A percentile compares a stretch with the other conserved stretches of the same genome.
phyloP scores from a whole-genome alignment of 2,888 invertebrate genomes.

The Lordiphosa fenestrarum region DNA sequence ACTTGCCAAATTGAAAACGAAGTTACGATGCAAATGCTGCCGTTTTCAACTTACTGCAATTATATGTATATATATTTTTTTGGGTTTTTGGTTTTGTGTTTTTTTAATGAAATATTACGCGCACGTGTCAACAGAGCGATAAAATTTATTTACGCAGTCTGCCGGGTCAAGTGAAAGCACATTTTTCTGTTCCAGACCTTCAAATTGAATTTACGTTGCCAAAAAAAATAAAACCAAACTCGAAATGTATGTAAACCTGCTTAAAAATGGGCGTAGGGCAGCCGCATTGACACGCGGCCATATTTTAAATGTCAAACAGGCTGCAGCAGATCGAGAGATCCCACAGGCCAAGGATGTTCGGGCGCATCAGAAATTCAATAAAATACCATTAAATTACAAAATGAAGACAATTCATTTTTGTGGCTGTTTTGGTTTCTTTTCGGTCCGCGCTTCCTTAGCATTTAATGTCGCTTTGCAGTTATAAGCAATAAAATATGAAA shows the following conservation, averaged over 20 bases:
- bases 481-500: conserved; percentile 75
- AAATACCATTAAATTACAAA: conserved; percentile 78
- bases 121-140: conserved; percentile 71
- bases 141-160: conserved; percentile 77
- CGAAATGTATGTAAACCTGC: conserved; percentile 69
- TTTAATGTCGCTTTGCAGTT: conserved; percentile 77
- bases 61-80: conserved; percentile 25
- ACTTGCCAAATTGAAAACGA: conserved; percentile 73
- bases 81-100: conserved; percentile 15
- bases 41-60: conserved; percentile 30
- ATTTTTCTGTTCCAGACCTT: conserved; percentile 63
- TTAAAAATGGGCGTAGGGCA: conserved; percentile 78
- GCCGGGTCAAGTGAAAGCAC: conserved; percentile 79
- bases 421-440: conserved; percentile 16
- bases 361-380: conserved; percentile 72
- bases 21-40: conserved; percentile 66
- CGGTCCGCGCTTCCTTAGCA: conserved; percentile 59
- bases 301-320: conserved; percentile 76
- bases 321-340: conserved; percentile 12
- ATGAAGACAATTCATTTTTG: conserved; percentile 73
- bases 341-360: conserved; percentile 52
- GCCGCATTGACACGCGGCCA: conserved; percentile 76
- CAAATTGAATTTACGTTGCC: conserved; percentile 72
- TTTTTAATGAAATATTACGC: conserved; percentile 70
- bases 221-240: conserved; percentile 35